Percentiles rank a stretch among this genome's conserved stretches.
Evolutionary conservation across 2,888 invertebrate genomes (phyloP).

Genomic region (Melinaea menophilus): DNA sequence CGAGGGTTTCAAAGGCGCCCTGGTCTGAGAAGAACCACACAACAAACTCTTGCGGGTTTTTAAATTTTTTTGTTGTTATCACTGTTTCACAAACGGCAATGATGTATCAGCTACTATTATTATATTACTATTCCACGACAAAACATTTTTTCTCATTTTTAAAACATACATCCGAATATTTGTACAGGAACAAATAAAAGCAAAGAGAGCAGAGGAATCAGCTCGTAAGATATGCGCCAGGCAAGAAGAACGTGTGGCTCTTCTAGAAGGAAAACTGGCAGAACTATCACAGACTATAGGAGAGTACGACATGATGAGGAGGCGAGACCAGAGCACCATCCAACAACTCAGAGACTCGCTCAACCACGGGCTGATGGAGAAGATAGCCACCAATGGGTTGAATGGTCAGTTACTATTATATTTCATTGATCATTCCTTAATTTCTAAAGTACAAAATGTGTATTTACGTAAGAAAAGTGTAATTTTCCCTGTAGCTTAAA

Average conservation of each 20-base stretch:
- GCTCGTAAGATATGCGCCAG: constrained; percentile 81
- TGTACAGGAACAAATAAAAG: constrained; percentile 82
- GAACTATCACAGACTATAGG: constrained; percentile 89
- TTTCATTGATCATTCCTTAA: too few species aligned
- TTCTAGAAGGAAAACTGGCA: constrained; percentile 85
- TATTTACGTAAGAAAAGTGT: neutral
- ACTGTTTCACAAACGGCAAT: too few species aligned
- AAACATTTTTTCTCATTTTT: too few species aligned
- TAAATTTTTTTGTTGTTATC: too few species aligned
- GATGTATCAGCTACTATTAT: too few species aligned
- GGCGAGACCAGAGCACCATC: constrained; percentile 85
- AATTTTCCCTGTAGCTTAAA: too few species aligned
- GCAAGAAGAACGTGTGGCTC: constrained; percentile 87
- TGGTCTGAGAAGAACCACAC: too few species aligned
- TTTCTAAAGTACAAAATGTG: neutral
- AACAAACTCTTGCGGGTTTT: too few species aligned
- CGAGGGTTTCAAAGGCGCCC: too few species aligned
- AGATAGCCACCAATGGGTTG: constrained; percentile 39
- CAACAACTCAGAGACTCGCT: constrained; percentile 79
- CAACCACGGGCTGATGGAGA: constrained; percentile 53
- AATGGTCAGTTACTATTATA: constrained; percentile 22
- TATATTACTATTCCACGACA: neutral
- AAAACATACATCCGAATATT: neutral
- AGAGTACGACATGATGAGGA: constrained; percentile 83
- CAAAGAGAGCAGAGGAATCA: constrained; percentile 84